A percentile compares a stretch with the other conserved stretches of the same genome.
Conservation (phyloP, 2,888 invertebrate genomes). For the Fragum whitleyi region DNA sequence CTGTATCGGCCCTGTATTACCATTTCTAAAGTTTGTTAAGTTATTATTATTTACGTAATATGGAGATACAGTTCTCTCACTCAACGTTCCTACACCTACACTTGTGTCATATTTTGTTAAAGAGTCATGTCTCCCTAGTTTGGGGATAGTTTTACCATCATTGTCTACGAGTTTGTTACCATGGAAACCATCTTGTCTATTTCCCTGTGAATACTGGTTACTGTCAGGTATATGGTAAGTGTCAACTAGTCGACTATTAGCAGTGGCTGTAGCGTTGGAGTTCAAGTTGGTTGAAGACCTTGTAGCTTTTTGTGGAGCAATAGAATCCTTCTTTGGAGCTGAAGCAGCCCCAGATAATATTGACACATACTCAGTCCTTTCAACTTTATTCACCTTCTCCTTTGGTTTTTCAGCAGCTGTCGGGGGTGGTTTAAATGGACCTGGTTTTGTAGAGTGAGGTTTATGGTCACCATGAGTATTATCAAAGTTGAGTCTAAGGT, state of each 20-base stretch:
- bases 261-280: constrained; percentile 17
- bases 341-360: constrained; percentile 4
- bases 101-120: not conserved
- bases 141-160: not conserved
- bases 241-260: constrained; percentile 50
- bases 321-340: not conserved
- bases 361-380: constrained; percentile 9
- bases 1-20: not conserved
- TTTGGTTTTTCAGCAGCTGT: not conserved
- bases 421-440: not conserved
- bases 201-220: constrained; percentile 25
- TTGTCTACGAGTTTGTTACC: constrained; percentile 46
- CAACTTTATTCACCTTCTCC: not conserved
- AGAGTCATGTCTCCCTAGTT: constrained; percentile 12
- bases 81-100: not conserved
- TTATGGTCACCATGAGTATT: not conserved
- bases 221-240: constrained; percentile 51
- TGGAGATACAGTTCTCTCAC: constrained; percentile 15
- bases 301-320: constrained; percentile 15
- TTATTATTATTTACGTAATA: constrained; percentile 7
- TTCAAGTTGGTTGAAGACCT: constrained; percentile 33
- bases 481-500: not conserved
- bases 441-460: constrained; percentile 14
- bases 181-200: constrained; percentile 51
- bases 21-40: constrained; percentile 11